Percentiles rank a stretch among this genome's conserved stretches.
These are phyloP conservation scores for Oligia latruncula DNA, from an alignment of 2,888 invertebrate genomes.

Conservation along the genomic window DNA sequence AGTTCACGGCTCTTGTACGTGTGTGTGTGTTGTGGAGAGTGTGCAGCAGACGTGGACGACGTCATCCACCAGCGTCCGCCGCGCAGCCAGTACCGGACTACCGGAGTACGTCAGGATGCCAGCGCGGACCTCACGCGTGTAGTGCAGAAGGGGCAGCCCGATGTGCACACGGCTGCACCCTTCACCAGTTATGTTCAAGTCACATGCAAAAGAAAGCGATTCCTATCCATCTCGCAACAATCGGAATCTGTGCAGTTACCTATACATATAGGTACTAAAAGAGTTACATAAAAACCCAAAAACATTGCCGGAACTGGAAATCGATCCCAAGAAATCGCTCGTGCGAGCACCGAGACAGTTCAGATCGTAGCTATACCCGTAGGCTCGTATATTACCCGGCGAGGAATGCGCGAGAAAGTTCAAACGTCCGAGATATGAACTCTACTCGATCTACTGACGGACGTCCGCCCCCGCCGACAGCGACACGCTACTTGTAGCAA, in stretches of 20 bases:
- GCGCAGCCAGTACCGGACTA: no score
- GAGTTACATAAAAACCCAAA: background rate
- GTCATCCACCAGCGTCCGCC: background rate
- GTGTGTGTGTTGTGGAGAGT: background rate
- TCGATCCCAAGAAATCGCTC: background rate
- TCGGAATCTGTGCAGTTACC: background rate
- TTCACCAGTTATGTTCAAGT: background rate
- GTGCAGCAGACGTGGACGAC: background rate
- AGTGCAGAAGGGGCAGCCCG: no score
- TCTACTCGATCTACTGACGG: no score
- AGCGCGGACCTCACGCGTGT: background rate
- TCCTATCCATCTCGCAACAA: background rate
- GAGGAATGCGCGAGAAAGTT: constrained; percentile 47
- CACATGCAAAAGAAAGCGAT: background rate
- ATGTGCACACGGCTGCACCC: background rate
- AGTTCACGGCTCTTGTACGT: constrained; percentile 51
- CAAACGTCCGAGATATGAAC: background rate
- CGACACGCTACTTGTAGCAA: no score
- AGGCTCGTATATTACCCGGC: background rate
- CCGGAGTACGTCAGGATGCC: background rate
- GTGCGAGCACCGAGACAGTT: no score
- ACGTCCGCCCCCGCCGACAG: no score
- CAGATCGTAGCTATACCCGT: no score
- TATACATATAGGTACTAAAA: background rate
- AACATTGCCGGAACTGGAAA: background rate